phyloP scores from a whole-genome alignment of 2,797 vertebrate species.

The Masticophis lateralis region DNA sequence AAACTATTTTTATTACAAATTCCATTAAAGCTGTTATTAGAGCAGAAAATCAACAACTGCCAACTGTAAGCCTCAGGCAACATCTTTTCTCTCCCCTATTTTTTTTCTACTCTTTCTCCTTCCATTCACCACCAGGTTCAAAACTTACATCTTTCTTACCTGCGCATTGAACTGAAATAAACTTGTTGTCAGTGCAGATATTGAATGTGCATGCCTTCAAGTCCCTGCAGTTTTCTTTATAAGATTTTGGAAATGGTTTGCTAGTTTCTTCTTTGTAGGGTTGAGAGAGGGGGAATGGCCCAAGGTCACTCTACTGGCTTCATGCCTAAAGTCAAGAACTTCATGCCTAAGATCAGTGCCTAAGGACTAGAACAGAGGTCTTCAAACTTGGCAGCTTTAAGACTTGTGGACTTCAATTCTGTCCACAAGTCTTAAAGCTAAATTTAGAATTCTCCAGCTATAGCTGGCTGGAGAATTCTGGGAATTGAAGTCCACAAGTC shows the following conservation, averaged over 20 bases:
- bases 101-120: background rate
- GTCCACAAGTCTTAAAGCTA: too few species aligned
- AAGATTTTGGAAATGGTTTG: background rate
- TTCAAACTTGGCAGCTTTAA: too few species aligned
- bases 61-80: background rate
- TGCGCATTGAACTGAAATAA: background rate
- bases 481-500: too few species aligned
- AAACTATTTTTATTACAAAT: background rate
- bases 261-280: background rate
- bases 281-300: background rate
- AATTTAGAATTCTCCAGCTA: too few species aligned
- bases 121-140: background rate
- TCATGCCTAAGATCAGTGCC: background rate
- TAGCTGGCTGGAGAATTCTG: too few species aligned
- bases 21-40: background rate
- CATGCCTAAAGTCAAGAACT: background rate
- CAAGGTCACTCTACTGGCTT: background rate
- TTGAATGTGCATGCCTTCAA: background rate
- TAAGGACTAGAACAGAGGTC: background rate
- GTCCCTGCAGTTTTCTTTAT: background rate
- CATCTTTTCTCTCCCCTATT: background rate
- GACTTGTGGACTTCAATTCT: too few species aligned
- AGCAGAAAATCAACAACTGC: background rate
- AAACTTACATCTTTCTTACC: background rate
- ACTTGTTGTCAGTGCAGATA: background rate